Conservation (phyloP, 2,113 vertebrate genomes). For the Erythrocercus mccallii region DNA sequence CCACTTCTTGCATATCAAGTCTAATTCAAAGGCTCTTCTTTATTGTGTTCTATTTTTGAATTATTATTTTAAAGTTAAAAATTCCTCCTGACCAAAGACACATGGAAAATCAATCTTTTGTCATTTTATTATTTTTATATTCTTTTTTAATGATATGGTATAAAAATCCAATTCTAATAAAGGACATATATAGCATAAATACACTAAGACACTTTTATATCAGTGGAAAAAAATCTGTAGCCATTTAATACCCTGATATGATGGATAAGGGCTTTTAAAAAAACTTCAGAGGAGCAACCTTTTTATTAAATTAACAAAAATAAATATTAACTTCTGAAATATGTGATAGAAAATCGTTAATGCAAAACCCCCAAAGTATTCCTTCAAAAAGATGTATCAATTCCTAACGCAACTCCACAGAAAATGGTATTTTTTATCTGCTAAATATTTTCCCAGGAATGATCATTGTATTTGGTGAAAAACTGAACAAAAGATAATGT, state of each 20-base stretch:
- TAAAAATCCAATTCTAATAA: slow-evolving; percentile 70
- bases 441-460: slow-evolving; percentile 46
- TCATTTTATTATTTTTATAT: slow-evolving; percentile 68
- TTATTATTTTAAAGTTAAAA: slow-evolving; percentile 26
- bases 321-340: slow-evolving; percentile 74
- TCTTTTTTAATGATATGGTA: slow-evolving; percentile 65
- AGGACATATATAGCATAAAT: slow-evolving; percentile 64
- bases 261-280: slow-evolving; percentile 58
- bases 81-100: slow-evolving; percentile 38
- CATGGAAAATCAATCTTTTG: slow-evolving; percentile 69
- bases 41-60: background rate
- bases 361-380: slow-evolving; percentile 27
- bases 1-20: background rate
- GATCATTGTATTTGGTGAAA: slow-evolving; percentile 9
- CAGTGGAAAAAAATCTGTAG: slow-evolving; percentile 49
- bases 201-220: slow-evolving; percentile 70
- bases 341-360: slow-evolving; percentile 73
- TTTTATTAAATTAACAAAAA: slow-evolving; percentile 72
- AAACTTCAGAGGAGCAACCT: slow-evolving; percentile 33
- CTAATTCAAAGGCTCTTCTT: background rate
- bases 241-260: background rate
- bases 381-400: slow-evolving; percentile 57
- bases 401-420: slow-evolving; percentile 8
- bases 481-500: background rate
- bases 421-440: slow-evolving; percentile 37